phyloP scores from a whole-genome alignment of 1,140 invertebrate species.

The Stratiolaelaps scimitus region DNA sequence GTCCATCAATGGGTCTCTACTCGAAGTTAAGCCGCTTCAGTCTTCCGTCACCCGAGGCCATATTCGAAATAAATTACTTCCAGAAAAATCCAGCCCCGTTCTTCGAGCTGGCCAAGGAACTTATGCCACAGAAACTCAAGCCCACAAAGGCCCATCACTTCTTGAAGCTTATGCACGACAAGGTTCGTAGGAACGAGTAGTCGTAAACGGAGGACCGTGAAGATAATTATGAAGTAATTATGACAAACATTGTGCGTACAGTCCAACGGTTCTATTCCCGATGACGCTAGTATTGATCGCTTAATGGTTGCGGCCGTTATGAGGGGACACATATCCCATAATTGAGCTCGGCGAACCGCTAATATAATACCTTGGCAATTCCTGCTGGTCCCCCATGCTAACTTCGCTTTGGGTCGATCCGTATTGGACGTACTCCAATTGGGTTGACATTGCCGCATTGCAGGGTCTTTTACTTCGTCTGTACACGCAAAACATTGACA shows the following conservation, averaged over 20 bases:
- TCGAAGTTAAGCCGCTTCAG: constrained; percentile 81
- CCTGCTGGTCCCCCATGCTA: no score
- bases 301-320: no score
- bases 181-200: constrained; percentile 44
- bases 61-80: constrained; percentile 71
- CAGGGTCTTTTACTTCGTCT: constrained; percentile 10
- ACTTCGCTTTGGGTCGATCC: no score
- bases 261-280: no score
- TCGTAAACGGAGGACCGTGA: not conserved
- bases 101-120: constrained; percentile 66
- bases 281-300: no score
- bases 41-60: constrained; percentile 81
- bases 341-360: no score
- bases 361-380: no score
- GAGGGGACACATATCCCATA: no score
- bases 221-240: no score
- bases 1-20: constrained; percentile 78
- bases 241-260: no score
- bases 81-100: constrained; percentile 68
- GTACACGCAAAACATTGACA: constrained; percentile 72
- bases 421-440: no score
- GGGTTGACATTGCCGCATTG: not conserved
- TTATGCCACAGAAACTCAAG: constrained; percentile 61
- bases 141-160: constrained; percentile 74
- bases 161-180: constrained; percentile 59